These are phyloP conservation scores for Drosophila ficusphila DNA, from an alignment of 1,140 invertebrate genomes.

Conservation along the genomic window DNA sequence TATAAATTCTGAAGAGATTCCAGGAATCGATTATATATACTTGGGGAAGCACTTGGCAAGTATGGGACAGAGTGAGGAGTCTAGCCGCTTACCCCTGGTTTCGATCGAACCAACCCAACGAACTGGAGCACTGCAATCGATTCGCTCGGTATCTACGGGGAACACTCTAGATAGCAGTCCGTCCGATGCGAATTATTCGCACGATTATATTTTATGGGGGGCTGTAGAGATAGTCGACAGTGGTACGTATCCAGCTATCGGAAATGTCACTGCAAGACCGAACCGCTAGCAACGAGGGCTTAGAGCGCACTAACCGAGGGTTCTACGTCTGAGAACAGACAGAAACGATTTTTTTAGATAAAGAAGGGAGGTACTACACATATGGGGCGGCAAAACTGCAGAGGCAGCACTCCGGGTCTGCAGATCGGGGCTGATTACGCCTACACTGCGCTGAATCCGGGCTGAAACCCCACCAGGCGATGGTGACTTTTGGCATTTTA, in stretches of 20 bases:
- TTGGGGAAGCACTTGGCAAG: constrained; percentile 25
- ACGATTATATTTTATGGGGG: constrained; percentile 29
- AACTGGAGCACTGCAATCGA: constrained; percentile 49
- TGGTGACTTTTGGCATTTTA: constrained; percentile 64
- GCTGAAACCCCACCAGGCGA: constrained; percentile 60
- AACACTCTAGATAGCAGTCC: constrained; percentile 3
- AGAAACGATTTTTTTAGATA: constrained; percentile 54
- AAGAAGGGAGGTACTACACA: constrained; percentile 37
- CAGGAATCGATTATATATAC: constrained; percentile 5
- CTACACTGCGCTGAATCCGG: constrained; percentile 3
- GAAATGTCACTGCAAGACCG: too few species aligned
- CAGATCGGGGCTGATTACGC: constrained; percentile 12
- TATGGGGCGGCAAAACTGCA: constrained; percentile 23
- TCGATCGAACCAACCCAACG: constrained; percentile 47
- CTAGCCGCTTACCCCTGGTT: constrained; percentile 45
- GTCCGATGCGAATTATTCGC: constrained; percentile 30
- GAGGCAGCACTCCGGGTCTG: constrained; percentile 8
- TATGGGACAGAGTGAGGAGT: background rate
- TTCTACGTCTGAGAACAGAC: constrained; percentile 35
- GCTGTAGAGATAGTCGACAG: constrained; percentile 61
- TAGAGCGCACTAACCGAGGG: constrained; percentile 55
- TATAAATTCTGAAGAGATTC: constrained; percentile 7
- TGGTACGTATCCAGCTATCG: background rate
- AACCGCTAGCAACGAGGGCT: constrained; percentile 49
- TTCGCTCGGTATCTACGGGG: constrained; percentile 21